Base-by-base conservation (phyloP, 1,140 invertebrate species). In the Listronotus oregonensis region DNA sequence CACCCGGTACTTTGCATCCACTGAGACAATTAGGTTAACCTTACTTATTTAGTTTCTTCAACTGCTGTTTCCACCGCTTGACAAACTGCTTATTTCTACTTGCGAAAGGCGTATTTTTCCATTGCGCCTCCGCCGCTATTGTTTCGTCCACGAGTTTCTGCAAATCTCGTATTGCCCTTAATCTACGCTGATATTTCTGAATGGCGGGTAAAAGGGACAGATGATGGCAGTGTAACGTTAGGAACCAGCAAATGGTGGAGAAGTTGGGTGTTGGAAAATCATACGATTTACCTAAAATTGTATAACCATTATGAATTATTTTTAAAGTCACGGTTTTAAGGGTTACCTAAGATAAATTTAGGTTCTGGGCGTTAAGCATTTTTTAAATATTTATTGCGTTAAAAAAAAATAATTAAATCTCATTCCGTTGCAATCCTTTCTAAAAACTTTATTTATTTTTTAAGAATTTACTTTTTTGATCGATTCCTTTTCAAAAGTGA, bases 231-330 rank as follows among this genome's bases (percentile, higher is more conserved):
- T 96, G 93, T 11, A 98, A 82, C 0, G 96, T 97, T 31, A 98
- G 81, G 80, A 97, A 98, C 92, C 96, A 98, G 77, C 96, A 98
- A 70, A 97, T 92, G 0, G 96, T 98, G 27, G 93, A 90, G 80
- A 99, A 98, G 75, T 96, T 97, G 0, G 89, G 84, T 56, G 93
- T 89, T 40, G 85, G 84, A 87, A 89, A 91, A 46, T 80, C 79
- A 72, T 87, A 84, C 14, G 81, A 81, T 64, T 84, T 81, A 31
- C 79, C 83, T 85, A 69, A 0, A 73, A 73, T 17, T 21, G 8
- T 27, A 44, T 49, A 42, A 42, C 4, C 1, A 43, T 11, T 27
- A 21, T 27, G n/a, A n/a, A n/a, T n/a, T n/a, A n/a, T n/a, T n/a
- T n/a, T n/a, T n/a, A n/a, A n/a, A n/a, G n/a, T n/a, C n/a, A n/a